Evolutionary conservation across 2,888 invertebrate species (phyloP), one percentile per base, ranked within the genome.

Genomic region (Vandiemenella viatica): DNA sequence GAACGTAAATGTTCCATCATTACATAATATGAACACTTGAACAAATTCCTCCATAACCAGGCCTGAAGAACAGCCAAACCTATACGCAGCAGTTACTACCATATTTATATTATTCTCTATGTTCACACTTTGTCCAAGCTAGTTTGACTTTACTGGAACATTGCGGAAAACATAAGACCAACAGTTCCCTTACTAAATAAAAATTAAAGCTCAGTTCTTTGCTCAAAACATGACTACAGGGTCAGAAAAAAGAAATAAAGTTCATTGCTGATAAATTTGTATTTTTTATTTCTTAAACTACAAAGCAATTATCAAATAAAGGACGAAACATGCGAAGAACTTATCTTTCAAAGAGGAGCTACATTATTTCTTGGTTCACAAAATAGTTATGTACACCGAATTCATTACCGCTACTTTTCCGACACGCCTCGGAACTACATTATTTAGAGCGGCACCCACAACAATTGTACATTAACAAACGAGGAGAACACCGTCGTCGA

Each of bases 11-110:
- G 48, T 51, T 43, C 47, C 42, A 23, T 58, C 57, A 57, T 58
- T 59, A 58, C 58, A 56, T 56, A 59, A 58, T 43, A 45, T 48
- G 55, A 58, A 60, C 58, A 58, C 58, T 58, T 57, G 57, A 53
- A 53, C 53, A 57, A 57, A 60, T 58, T 56, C 58, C 53, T 55
- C 50, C 47, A 44, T 42, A 50, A 50, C 50, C 37, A 37, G 51
- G 49, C 46, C 44, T 43, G 21, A 49, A 37, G 8, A 47, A 42
- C 43, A 46, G 45, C 45, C 48, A 41, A 49, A 44, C 46, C 46
- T 48, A 49, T 40, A 49, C 46, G 46, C 46, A 46, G 42, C 37
- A 37, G 19, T 37, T 37, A 20, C 10, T 19, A 20, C 18, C 45
- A 45, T 45, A 37, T 18, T 45, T 26, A 26, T 17, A 37, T 45